Evolutionary conservation across 2,888 invertebrate species (phyloP).

Genomic region (Esperia sulphurella): DNA sequence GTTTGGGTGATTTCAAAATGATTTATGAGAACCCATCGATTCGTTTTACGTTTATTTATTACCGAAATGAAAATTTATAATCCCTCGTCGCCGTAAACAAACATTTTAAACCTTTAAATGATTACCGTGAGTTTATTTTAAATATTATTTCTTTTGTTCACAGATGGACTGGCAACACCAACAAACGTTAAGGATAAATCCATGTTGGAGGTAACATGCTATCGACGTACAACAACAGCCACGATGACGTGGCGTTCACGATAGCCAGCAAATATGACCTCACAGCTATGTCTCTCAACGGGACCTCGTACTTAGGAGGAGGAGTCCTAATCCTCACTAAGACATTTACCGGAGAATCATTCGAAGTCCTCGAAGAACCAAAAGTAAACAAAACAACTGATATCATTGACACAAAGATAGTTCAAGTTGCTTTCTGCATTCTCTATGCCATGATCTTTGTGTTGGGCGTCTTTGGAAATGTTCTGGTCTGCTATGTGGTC

Average conservation of each 20-base stretch:
- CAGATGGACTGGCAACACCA: slow-evolving; percentile 55
- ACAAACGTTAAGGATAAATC: slow-evolving; percentile 12
- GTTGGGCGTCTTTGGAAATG: slow-evolving; percentile 89
- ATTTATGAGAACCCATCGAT: too few species aligned
- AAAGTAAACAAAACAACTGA: slow-evolving; percentile 69
- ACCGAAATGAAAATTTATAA: too few species aligned
- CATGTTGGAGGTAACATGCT: slow-evolving; percentile 37
- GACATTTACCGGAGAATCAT: slow-evolving; percentile 63
- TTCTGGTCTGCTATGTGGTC: slow-evolving; percentile 92
- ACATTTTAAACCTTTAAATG: too few species aligned
- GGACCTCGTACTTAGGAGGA: slow-evolving; percentile 44
- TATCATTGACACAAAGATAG: slow-evolving; percentile 81
- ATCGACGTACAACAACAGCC: slow-evolving; percentile 31
- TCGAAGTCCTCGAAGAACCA: slow-evolving; percentile 64
- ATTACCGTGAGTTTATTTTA: not conserved
- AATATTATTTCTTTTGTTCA: slow-evolving; percentile 30
- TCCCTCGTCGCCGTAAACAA: too few species aligned
- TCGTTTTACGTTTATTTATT: too few species aligned
- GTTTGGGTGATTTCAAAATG: too few species aligned
- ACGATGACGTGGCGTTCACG: slow-evolving; percentile 32
- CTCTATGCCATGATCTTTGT: slow-evolving; percentile 89
- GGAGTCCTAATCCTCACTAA: slow-evolving; percentile 64
- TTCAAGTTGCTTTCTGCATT: slow-evolving; percentile 86
- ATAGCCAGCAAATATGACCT: slow-evolving; percentile 41
- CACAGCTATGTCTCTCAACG: slow-evolving; percentile 58